Percentiles rank a stretch among this genome's conserved stretches.
These are phyloP conservation scores for Neolamprologus sp. DNA, from an alignment of 2,113 vertebrate species.

Conservation along the genomic window DNA sequence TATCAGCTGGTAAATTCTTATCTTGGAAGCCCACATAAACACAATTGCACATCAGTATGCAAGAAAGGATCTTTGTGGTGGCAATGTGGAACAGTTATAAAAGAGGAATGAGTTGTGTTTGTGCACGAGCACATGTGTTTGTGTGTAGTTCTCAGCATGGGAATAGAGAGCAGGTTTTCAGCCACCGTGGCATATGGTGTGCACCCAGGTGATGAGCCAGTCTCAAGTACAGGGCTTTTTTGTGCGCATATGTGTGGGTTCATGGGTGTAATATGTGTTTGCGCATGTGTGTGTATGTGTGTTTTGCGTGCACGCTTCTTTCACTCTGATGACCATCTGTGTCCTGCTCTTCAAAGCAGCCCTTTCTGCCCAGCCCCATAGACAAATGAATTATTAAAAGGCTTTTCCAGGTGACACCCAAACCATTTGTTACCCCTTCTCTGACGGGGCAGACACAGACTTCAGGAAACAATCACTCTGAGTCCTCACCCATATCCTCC, in stretches of 20 bases:
- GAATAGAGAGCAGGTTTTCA: constrained; percentile 52
- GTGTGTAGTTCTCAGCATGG: constrained; percentile 22
- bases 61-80: constrained; percentile 3
- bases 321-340: constrained; percentile 73
- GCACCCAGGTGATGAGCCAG: constrained; percentile 66
- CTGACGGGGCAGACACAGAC: constrained; percentile 1
- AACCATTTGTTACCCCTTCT: constrained; percentile 54
- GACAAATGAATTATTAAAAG: constrained; percentile 69
- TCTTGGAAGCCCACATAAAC: constrained; percentile 34
- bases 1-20: constrained; percentile 42
- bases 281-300: not conserved
- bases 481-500: not conserved
- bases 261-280: not conserved
- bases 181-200: constrained; percentile 66
- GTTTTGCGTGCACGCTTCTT: not conserved
- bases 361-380: constrained; percentile 23
- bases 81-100: constrained; percentile 19
- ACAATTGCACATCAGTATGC: constrained; percentile 52
- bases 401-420: constrained; percentile 54
- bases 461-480: constrained; percentile 47
- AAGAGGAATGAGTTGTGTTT: not conserved
- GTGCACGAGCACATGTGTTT: not conserved
- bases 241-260: constrained; percentile 1
- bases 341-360: constrained; percentile 63
- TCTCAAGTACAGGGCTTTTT: constrained; percentile 24